Conservation (phyloP, 2,113 vertebrate species). For the Entomyzon cyanotis region DNA sequence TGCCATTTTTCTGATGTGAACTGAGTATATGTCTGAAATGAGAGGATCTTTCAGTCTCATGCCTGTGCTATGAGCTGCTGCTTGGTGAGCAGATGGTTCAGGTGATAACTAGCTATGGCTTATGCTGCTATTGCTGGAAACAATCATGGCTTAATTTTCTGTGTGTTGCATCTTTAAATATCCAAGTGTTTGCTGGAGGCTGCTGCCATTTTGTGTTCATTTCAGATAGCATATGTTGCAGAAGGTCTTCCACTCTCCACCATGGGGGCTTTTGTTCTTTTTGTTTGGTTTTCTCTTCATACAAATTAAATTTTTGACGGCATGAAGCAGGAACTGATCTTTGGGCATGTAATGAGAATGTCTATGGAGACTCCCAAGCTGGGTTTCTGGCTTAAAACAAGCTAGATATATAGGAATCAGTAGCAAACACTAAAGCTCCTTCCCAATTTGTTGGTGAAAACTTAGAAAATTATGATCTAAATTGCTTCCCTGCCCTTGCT, state of each 20-base stretch:
- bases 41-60: background rate
- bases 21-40: background rate
- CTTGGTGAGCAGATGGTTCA: constrained; percentile 4
- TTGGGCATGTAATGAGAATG: background rate
- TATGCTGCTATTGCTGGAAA: background rate
- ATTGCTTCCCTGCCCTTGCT: background rate
- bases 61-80: background rate
- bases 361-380: background rate
- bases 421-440: background rate
- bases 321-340: background rate
- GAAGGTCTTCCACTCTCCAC: background rate
- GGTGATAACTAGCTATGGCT: background rate
- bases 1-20: background rate
- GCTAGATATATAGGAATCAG: background rate
- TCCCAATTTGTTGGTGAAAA: background rate
- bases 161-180: background rate
- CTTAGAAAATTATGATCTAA: background rate
- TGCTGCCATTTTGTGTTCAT: constrained; percentile 2
- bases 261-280: background rate
- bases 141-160: background rate
- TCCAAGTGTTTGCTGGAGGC: background rate
- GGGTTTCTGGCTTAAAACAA: background rate
- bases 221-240: background rate
- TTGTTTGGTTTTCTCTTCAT: background rate
- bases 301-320: background rate